Base-by-base conservation (phyloP, 2,888 invertebrate genomes). In the Tenodera sinensis region DNA sequence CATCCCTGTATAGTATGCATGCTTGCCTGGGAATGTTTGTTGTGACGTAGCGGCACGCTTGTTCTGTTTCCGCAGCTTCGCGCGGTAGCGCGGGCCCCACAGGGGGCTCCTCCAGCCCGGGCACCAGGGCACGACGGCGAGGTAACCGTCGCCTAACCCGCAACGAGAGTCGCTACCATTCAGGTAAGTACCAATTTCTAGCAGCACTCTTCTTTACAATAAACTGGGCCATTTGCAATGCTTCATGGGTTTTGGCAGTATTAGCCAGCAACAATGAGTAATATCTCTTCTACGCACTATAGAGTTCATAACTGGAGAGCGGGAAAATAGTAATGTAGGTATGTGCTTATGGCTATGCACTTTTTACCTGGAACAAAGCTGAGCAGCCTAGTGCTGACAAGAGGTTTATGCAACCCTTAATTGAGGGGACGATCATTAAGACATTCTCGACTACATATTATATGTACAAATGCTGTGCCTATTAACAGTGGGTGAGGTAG, bases 121-220 rank as follows among this genome's bases (percentile, higher is more conserved):
- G 95, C 92, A 93, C 93, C 91, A 92, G 93, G 92, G 95, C 94
- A 93, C 95, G 95, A 93, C 96, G 97, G 92, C 95, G 97, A 93
- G 97, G 97, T 93, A 98, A 98, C 94, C 95, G 98, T 91, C 95
- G 98, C 92, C 96, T 98, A 92, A 98, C 98, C 91, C 95, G 98
- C 93, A 98, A 98, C 95, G 98, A 98, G 95, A 98, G 97, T 94
- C 96, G 98, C 93, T 98, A 98, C 94, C 98, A 98, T 94, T 98
- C 98, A 94, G 98, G 98, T 98, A 95, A 96, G 96, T 95, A 92
- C 83, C 83, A 81, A 82, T 47, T 14, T 47, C 81, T 34, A 54
- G 28, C 28, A 47, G 27, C 34, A n/a, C 28, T 25, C 14, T 28
- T 30, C n/a, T 25, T n/a, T 34, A 28, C 82, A 81, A 14, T 27